phyloP scores from a whole-genome alignment of 2,888 invertebrate genomes.

The Caenorhabditis sulstoni region DNA sequence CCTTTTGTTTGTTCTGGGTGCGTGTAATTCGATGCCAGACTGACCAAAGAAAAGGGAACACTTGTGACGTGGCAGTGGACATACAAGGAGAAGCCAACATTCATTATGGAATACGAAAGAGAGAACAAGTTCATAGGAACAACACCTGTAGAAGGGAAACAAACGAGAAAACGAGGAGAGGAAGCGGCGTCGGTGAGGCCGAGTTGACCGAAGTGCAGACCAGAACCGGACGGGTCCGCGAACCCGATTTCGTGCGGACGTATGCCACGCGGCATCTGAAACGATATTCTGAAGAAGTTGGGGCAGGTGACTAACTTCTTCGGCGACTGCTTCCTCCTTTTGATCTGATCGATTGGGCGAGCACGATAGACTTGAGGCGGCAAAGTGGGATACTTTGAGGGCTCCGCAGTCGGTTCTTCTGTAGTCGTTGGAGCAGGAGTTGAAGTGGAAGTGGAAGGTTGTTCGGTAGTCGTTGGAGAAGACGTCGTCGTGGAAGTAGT shows the following conservation, averaged over 20 bases:
- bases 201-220: constrained; percentile 35
- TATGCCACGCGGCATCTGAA: constrained; percentile 63
- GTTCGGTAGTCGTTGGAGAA: constrained; percentile 35
- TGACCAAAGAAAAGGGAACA: constrained; percentile 30
- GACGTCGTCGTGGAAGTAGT: constrained; percentile 11
- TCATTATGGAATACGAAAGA: constrained; percentile 1
- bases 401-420: constrained; percentile 26
- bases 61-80: constrained; percentile 23
- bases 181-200: constrained; percentile 1
- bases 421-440: constrained; percentile 56
- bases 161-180: constrained; percentile 42
- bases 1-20: constrained; percentile 16
- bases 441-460: constrained; percentile 28
- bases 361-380: constrained; percentile 56
- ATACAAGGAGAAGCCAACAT: neutral
- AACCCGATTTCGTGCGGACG: constrained; percentile 55
- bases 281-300: neutral
- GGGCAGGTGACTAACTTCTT: constrained; percentile 32
- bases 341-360: constrained; percentile 48
- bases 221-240: constrained; percentile 55
- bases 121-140: constrained; percentile 8
- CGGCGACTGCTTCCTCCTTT: constrained; percentile 36
- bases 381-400: constrained; percentile 43
- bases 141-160: constrained; percentile 44
- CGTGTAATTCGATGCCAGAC: constrained; percentile 45